Evolutionary conservation across 2,888 invertebrate species (phyloP), one percentile per base, ranked within the genome.

Genomic region (Ligdia adustata): DNA sequence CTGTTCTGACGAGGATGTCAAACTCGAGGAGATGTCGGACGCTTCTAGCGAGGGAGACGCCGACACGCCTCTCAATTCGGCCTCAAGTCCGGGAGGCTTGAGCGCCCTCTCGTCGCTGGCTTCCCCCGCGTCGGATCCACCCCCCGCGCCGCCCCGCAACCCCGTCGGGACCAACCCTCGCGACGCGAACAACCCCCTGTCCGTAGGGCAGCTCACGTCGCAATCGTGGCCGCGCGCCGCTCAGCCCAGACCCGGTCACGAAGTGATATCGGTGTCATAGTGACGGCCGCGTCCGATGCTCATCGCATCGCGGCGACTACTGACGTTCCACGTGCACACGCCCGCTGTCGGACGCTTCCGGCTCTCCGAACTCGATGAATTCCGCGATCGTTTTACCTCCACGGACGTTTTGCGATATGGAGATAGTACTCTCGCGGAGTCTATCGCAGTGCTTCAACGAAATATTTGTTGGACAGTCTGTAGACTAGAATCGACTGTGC

Each of bases 101-200:
- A 86, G 89, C 62, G 84, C 91, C 39, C 74, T 90, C 13, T 86
- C 89, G 4, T 89, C 90, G 47, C 90, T 97, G 47, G 95, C 96
- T 14, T 95, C 95, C 60, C 96, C 96, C 20, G 93, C 95, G 38
- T 93, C 95, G 52, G 93, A 94, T 69, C 94, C 95, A 49, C 90
- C 91, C 33, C 81, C 84, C 38, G 76, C 70, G 57, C 87, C 81
- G 43, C 86, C 83, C 22, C 84, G 97, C 57, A 93, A 96, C 81
- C 97, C 97, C 27, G 96, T 97, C 45, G 97, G 97, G 50, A 96
- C 97, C 32, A 97, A 97, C 88, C 97, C 97, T 27, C 94, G 96
- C 65, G 97, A 97, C 89, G 94, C 96, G 60, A 97, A 97, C 90
- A 97, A 97, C 91, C 97, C 97, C 45, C 91, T 97, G 28, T 97